Evolutionary conservation across 2,113 vertebrate genomes (phyloP).

Genomic region (Mesembrinibis cayennensis): DNA sequence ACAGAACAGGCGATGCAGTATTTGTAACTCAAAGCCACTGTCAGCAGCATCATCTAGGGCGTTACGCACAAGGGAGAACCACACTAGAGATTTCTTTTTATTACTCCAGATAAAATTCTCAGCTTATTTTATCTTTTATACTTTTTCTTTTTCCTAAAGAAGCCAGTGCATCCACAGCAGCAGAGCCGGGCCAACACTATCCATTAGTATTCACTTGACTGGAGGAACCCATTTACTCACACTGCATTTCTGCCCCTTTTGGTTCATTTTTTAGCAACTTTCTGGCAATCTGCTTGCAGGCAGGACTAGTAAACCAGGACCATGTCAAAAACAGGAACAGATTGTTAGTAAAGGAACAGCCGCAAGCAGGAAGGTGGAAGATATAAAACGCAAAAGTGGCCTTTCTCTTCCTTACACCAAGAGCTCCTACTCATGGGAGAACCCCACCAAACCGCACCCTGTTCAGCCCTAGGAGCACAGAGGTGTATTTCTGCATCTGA

Average conservation of each 20-base stretch:
- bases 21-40: neutral
- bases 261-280: neutral
- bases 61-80: neutral
- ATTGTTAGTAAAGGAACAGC: neutral
- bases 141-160: neutral
- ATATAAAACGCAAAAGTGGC: neutral
- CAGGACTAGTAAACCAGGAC: neutral
- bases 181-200: neutral
- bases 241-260: neutral
- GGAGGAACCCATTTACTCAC: neutral
- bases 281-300: neutral
- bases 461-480: neutral
- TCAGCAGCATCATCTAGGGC: neutral
- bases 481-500: neutral
- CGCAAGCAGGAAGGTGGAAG: neutral
- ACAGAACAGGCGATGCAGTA: neutral
- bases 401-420: neutral
- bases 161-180: neutral
- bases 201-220: neutral
- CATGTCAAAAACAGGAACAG: neutral
- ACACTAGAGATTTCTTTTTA: neutral
- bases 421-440: neutral
- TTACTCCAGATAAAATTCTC: neutral
- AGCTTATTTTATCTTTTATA: neutral
- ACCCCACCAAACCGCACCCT: too few relatives aligned